Base-by-base conservation (phyloP, 1,140 invertebrate genomes). In the Aphaenogaster rudis region DNA sequence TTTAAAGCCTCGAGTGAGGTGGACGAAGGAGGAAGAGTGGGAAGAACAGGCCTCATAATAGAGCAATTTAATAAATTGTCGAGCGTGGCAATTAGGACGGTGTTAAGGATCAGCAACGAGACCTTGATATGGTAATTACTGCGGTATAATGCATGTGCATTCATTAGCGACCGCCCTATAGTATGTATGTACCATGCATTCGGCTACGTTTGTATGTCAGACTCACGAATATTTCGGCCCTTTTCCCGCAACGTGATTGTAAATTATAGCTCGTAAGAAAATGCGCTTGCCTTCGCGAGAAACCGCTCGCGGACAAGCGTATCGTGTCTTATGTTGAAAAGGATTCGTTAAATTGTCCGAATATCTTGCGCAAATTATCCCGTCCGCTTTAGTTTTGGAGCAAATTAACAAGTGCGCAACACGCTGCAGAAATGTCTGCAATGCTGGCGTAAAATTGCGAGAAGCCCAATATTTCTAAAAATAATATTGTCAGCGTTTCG, bases 51-150 rank as follows among this genome's bases (percentile, higher is more conserved):
- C 45, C 79, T 86, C 88, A 85, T 93, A 93, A 94, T 93, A 93
- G 91, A 93, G 93, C 92, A 93, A 93, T 94, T 93, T 93, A 92
- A 90, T 90, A 94, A 93, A 94, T 94, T 93, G 90, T 88, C 88
- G 78, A 82, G 78, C 76, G 84, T 61, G 79, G 88, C 90, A 93
- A 94, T 93, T 93, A 93, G 91, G 88, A 92, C 71, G 64, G 86
- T 81, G 86, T 91, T 91, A 91, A 81, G 86, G 79, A 92, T 93
- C 88, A 89, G 61, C 91, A 90, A 91, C 86, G 80, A 89, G 87
- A 88, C 79, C 81, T 88, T 90, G 90, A 93, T 93, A 93, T 92
- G 91, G 88, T 93, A 93, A 94, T 94, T 93, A 91, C 88, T 33
- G 50, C 48, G 21, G 78, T 45, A 61, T 87, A 91, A 86, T 77